A percentile compares a stretch with the other conserved stretches of the same genome.
phyloP scores from a whole-genome alignment of 2,797 vertebrate species.

The Protosalanx chinensis region DNA sequence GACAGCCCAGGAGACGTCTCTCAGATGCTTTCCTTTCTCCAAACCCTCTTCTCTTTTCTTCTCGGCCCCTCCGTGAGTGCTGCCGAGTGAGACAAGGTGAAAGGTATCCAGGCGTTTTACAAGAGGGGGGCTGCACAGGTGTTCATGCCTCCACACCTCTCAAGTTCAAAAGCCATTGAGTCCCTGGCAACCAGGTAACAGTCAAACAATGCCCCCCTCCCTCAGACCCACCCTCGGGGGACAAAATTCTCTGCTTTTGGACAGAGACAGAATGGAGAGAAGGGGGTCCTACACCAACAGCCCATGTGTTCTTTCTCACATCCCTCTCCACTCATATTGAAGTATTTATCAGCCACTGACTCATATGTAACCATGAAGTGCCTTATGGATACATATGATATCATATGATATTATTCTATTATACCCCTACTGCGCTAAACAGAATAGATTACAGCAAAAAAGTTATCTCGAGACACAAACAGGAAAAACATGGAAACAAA shows the following conservation, averaged over 20 bases:
- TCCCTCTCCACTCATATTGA: slow-evolving; percentile 17
- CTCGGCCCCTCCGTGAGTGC: slow-evolving; percentile 59
- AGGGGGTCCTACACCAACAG: slow-evolving; percentile 25
- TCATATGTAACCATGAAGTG: slow-evolving; percentile 33
- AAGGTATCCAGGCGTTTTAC: slow-evolving; percentile 63
- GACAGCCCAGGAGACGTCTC: slow-evolving; percentile 66
- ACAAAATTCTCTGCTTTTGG: slow-evolving; percentile 39
- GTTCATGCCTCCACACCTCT: slow-evolving; percentile 74
- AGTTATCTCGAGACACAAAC: slow-evolving; percentile 38
- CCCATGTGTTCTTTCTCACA: slow-evolving; percentile 12
- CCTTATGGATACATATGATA: slow-evolving; percentile 22
- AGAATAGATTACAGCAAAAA: slow-evolving; percentile 19
- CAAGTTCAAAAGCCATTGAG: slow-evolving; percentile 77
- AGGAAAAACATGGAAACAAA: slow-evolving; percentile 39
- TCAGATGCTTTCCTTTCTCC: slow-evolving; percentile 66
- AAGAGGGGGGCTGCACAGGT: slow-evolving; percentile 59
- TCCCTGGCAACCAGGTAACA: slow-evolving; percentile 68
- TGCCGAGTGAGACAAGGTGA: slow-evolving; percentile 63
- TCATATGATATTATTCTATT: slow-evolving; percentile 40
- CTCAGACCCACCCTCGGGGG: slow-evolving; percentile 25
- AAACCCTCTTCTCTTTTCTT: slow-evolving; percentile 57
- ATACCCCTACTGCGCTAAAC: slow-evolving; percentile 2
- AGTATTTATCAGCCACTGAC: slow-evolving; percentile 33
- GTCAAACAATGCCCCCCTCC: slow-evolving; percentile 61
- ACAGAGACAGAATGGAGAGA: slow-evolving; percentile 8